Evolutionary conservation across 2,888 invertebrate genomes (phyloP), one percentile per base, ranked within the genome.

Genomic region (Oxyteleia sp.): DNA sequence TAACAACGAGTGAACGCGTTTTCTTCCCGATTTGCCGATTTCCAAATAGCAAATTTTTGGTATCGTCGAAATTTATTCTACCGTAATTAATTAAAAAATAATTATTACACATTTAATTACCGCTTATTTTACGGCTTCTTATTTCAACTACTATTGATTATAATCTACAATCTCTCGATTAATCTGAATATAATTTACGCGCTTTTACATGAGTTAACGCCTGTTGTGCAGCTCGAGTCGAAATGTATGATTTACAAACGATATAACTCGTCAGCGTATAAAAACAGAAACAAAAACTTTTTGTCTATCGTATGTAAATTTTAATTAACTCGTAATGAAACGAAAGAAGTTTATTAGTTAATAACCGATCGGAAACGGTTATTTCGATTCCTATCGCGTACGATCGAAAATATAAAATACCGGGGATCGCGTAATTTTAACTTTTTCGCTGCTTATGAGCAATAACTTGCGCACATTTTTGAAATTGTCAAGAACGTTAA

Each of bases 171-270:
- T 72, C 66, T 72, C 47, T n/a, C 57, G 63, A 81, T 69, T 38
- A 63, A 81, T 74, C 63, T 75, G 57, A 74, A 74, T 74, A 61
- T 75, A 74, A 80, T 74, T 80, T 61, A 47, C 41, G 43, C 16
- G 66, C 74, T 59, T 74, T 80, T 61, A 57, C 61, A 53, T 26
- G 55, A 53, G 20, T 8, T 2, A 18, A 63, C 38, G 41, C 47
- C 20, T 29, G 61, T 63, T 61, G 23, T 15, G 49, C 29, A 32
- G 0, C 32, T 3, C 3, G 32, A 15, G 13, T 20, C 38, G 18
- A 15, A 41, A 10, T 43, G 15, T 35, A 57, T 47, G 63, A 63
- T 78, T 61, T 29, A 69, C 55, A n/a, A 63, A 49, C 41, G 63
- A 71, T 57, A 63, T 7, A 13, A 43, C 18, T 15, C 35, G 7